Base-by-base conservation (phyloP, 2,888 invertebrate species). In the Dusona sp. region DNA sequence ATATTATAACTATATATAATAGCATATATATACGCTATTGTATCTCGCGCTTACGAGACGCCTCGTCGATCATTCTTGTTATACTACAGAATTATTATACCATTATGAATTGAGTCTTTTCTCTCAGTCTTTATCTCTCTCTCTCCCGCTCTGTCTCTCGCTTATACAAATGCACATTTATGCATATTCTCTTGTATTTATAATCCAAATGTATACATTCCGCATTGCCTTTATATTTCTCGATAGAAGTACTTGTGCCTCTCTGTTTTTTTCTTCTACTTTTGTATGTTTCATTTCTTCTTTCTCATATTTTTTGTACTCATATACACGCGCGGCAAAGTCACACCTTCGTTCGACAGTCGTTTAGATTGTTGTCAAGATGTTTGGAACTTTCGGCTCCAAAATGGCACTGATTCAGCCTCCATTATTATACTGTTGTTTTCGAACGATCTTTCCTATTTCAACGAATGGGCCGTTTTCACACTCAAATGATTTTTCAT, bases 51-150 rank as follows among this genome's bases (percentile, higher is more conserved):
- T 79, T 85, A 78, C 68, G 87, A 80, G 87, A 83, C 88, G 89
- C 88, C 90, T 89, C 90, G 88, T 90, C 87, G 88, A 89, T 90
- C 90, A 88, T 87, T 85, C 84, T 85, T 67, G 73, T 82, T 82
- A 74, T 54, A 72, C 79, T 84, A 84, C 85, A 79, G 77, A 65
- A 57, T 67, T 81, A 85, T 85, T 86, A 78, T 83, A 73, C 57
- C 65, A 83, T 83, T 86, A 83, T 86, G 83, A 42, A 42, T 42
- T 11, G 42, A 42, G 42, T 11, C 42, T 42, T 42, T 1, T 11
- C 33, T 33, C 33, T 33, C 33, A 3, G 3, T 33, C 33, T 11
- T 9, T 11, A 11, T 42, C 42, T 42, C 42, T 42, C 42, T 11
- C 80, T 83, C 80, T 79, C 79, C 61, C 38, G 79, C 67, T 42